A percentile compares a stretch with the other conserved stretches of the same genome.
phyloP scores from a whole-genome alignment of 2,797 vertebrate genomes.

The Alca torda region DNA sequence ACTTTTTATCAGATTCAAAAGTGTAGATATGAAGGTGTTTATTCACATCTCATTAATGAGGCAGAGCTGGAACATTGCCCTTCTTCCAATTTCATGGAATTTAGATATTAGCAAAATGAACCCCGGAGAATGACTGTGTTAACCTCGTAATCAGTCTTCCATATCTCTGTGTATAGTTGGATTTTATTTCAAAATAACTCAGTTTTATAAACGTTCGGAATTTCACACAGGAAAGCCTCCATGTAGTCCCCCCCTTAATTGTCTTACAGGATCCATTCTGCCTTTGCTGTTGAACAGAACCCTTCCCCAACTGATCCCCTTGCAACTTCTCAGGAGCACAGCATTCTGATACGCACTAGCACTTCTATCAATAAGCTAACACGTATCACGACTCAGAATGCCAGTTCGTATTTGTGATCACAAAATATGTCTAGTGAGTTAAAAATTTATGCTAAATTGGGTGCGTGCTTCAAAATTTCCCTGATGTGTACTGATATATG shows the following conservation, averaged over 20 bases:
- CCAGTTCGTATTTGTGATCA: not conserved
- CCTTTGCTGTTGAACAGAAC: not conserved
- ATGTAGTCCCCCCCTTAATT: not conserved
- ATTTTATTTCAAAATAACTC: not conserved
- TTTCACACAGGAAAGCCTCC: not conserved
- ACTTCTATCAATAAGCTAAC: not conserved
- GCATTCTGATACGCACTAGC: not conserved
- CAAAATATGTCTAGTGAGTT: not conserved
- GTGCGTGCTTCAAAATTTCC: not conserved
- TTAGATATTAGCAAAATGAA: not conserved
- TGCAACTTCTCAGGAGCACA: not conserved
- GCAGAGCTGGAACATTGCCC: not conserved
- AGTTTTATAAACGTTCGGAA: not conserved
- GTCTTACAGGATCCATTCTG: not conserved
- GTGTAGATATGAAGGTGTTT: not conserved
- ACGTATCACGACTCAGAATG: not conserved
- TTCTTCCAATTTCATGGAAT: not conserved
- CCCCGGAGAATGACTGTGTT: not conserved
- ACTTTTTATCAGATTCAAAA: not conserved
- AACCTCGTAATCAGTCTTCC: not conserved
- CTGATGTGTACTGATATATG: not conserved
- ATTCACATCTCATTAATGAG: not conserved
- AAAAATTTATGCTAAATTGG: not conserved
- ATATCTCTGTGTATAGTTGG: not conserved
- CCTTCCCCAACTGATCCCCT: not conserved